Evolutionary conservation across 1,140 invertebrate species (phyloP), one percentile per base, ranked within the genome.

Genomic region (Bombus pascuorum): DNA sequence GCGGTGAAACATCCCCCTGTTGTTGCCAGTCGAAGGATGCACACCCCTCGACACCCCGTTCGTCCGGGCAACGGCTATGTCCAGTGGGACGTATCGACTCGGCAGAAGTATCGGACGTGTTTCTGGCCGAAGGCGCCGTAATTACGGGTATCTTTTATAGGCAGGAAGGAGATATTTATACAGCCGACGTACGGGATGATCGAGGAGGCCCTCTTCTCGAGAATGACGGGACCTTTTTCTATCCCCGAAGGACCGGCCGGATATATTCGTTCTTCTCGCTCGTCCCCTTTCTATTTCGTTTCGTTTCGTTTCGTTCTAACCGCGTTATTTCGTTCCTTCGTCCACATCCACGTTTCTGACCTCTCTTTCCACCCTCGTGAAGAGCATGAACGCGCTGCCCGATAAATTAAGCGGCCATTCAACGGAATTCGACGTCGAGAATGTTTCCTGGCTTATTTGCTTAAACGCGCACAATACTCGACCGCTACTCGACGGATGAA

Each of bases 111-210:
- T 82, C 92, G 91, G 90, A 93, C 92, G 93, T 92, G 93, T 93
- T 93, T 90, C 89, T 86, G 92, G 81, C 90, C 86, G 90, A 91
- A 93, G 91, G 92, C 91, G 91, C 89, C 88, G 92, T 94, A 94
- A 94, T 94, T 93, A 93, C 91, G 90, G 91, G 91, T 93, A 94
- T 93, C 93, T 94, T 91, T 92, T 93, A 94, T 93, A 91, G 90
- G 88, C 92, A 92, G 92, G 91, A 93, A 93, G 88, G 90, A 91
- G 93, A 94, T 95, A 94, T 95, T 95, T 95, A 94, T 93, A 93
- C 94, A 95, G 93, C 92, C 92, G 93, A 94, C 92, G 92, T 91
- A 90, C 89, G 87, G 90, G 91, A 94, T 94, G 94, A 95, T 95
- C 93, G 92, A 94, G 92, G 92, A 93, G 93, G 93, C 90, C 87